These are phyloP conservation scores for Drosophila pachea DNA, from an alignment of 1,140 invertebrate species.

Conservation along the genomic window DNA sequence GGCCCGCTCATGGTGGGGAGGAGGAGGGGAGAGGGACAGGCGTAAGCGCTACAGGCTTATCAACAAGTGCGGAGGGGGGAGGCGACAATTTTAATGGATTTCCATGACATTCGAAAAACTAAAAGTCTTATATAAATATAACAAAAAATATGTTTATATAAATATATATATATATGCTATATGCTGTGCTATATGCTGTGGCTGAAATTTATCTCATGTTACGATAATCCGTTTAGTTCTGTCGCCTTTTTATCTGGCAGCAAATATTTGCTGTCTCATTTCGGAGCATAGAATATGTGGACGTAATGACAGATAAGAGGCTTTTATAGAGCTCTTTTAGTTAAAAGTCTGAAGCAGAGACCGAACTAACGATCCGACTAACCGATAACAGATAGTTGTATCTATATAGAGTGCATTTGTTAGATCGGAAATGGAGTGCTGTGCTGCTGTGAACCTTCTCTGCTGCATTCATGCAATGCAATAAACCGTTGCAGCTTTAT, in stretches of 20 bases:
- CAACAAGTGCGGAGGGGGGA: constrained; percentile 4
- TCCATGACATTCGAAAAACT: constrained; percentile 2
- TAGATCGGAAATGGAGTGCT: too few species aligned
- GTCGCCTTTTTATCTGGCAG: constrained; percentile 20
- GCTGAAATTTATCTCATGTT: constrained; percentile 24
- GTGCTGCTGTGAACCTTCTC: too few species aligned
- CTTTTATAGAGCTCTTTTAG: constrained; percentile 18
- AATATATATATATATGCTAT: background rate
- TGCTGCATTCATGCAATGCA: constrained; percentile 2
- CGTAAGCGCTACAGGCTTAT: constrained; percentile 23
- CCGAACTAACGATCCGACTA: too few species aligned
- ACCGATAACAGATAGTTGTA: background rate
- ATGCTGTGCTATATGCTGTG: background rate
- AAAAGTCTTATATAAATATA: background rate
- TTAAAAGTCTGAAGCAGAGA: background rate
- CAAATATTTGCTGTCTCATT: constrained; percentile 12
- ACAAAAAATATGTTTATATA: background rate
- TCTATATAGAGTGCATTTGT: background rate
- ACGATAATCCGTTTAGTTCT: constrained; percentile 14
- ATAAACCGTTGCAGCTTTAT: constrained; percentile 1
- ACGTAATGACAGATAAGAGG: constrained; percentile 35
- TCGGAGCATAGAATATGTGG: constrained; percentile 7
- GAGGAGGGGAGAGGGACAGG: background rate
- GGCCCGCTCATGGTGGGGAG: background rate
- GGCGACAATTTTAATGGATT: constrained; percentile 13